A percentile compares a stretch with the other conserved stretches of the same genome.
Conservation (phyloP, 2,113 vertebrate genomes). For the human (Homo sapiens) region DNA sequence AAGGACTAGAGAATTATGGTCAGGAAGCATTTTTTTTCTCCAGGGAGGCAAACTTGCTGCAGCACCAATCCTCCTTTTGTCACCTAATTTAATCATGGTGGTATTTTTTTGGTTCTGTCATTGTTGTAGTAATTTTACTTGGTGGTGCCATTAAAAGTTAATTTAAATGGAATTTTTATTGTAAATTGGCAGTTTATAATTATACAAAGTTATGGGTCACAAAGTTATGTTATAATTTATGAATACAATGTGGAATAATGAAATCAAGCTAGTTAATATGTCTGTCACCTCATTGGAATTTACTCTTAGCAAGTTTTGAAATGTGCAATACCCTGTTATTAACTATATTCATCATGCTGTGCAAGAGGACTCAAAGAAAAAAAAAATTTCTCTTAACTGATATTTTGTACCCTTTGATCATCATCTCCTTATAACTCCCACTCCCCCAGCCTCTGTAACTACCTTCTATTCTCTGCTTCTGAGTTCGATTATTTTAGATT, state of each 20-base stretch:
- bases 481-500: not conserved
- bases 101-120: not conserved
- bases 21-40: not conserved
- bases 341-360: not conserved
- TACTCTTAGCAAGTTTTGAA: not conserved
- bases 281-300: not conserved
- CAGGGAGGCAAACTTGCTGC: not conserved
- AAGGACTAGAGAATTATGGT: not conserved
- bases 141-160: not conserved
- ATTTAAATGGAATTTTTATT: slow-evolving; percentile 15
- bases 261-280: not conserved
- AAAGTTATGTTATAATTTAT: not conserved
- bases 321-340: not conserved
- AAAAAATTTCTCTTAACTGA: not conserved
- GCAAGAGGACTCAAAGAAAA: not conserved
- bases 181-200: not conserved
- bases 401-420: not conserved
- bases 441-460: not conserved
- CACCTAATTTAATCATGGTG: not conserved
- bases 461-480: not conserved
- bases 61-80: not conserved
- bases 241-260: not conserved
- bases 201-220: not conserved
- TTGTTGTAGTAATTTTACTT: not conserved
- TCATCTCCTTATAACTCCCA: not conserved